These are phyloP conservation scores for Hesperophylax magnus DNA, from an alignment of 1,140 invertebrate genomes.

Conservation along the genomic window DNA sequence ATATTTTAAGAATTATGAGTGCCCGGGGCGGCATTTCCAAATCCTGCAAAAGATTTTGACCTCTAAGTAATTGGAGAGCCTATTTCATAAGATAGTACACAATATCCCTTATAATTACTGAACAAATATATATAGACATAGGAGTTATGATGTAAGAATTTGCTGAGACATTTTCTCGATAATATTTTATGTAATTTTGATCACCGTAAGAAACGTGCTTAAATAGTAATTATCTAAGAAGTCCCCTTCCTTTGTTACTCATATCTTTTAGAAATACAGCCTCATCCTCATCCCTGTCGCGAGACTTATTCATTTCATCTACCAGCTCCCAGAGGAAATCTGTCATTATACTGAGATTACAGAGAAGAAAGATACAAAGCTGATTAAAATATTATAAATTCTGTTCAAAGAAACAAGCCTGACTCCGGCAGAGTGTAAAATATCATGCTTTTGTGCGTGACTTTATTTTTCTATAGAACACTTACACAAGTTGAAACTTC, in stretches of 20 bases:
- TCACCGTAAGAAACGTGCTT: slow-evolving; percentile 4
- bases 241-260: slow-evolving; percentile 4
- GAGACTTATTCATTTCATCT: slow-evolving; percentile 27
- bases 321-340: slow-evolving; percentile 7
- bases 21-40: too few species aligned
- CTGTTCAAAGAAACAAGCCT: neutral
- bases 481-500: too few species aligned
- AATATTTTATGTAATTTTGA: neutral
- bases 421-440: slow-evolving; percentile 16
- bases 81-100: too few species aligned
- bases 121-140: too few species aligned
- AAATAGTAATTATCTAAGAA: neutral
- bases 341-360: slow-evolving; percentile 36
- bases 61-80: too few species aligned
- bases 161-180: neutral
- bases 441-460: neutral
- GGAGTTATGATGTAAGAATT: too few species aligned
- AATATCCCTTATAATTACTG: too few species aligned
- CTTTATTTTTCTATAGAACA: too few species aligned
- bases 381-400: slow-evolving; percentile 40
- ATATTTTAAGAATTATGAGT: too few species aligned
- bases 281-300: neutral
- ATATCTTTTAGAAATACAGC: neutral
- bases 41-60: too few species aligned
- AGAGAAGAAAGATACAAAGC: slow-evolving; percentile 35